Conservation (phyloP, 2,797 vertebrate species). For the Molothrus ater region DNA sequence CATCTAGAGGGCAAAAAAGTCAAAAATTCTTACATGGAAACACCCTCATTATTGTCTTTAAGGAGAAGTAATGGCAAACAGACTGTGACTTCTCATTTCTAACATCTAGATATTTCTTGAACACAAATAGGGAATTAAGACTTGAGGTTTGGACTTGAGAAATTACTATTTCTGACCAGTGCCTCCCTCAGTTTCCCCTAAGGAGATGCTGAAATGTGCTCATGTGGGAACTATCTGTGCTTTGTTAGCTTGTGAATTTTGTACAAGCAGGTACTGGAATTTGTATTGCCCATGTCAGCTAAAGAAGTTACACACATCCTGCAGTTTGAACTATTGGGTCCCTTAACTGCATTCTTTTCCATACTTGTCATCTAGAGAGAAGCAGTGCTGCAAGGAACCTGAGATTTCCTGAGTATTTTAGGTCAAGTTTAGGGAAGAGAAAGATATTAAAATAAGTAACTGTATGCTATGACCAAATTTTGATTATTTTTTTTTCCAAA, state of each 20-base stretch:
- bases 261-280: background rate
- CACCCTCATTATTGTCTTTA: background rate
- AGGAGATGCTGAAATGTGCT: background rate
- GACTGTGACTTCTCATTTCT: background rate
- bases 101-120: background rate
- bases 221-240: background rate
- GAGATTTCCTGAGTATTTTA: background rate
- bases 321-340: background rate
- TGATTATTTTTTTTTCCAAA: background rate
- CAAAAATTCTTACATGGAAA: background rate
- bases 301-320: background rate
- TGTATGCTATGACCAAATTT: background rate
- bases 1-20: background rate
- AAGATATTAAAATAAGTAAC: background rate
- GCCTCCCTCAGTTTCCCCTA: background rate
- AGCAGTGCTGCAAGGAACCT: background rate
- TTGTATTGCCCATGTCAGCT: background rate
- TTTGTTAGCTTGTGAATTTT: background rate
- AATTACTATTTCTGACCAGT: background rate
- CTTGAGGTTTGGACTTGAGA: background rate
- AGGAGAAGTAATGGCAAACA: background rate
- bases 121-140: background rate
- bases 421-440: background rate
- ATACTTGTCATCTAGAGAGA: background rate
- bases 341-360: background rate